Percentiles rank a stretch among this genome's conserved stretches.
phyloP scores from a whole-genome alignment of 92 coral and sea anemone species.

The Galaxea fascicularis region DNA sequence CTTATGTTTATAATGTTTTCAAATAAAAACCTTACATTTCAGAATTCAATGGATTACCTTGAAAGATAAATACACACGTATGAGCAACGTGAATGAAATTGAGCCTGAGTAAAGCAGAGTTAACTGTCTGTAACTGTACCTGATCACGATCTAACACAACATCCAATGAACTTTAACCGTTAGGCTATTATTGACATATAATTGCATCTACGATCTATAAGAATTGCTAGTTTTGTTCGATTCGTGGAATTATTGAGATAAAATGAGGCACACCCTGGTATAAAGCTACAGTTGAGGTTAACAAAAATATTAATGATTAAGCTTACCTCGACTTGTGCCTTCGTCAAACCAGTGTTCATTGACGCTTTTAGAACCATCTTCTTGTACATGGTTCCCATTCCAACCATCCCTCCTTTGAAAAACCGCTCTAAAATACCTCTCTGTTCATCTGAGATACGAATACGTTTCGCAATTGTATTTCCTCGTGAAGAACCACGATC shows the following conservation, averaged over 20 bases:
- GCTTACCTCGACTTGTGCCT: constrained; percentile 20
- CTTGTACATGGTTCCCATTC: constrained; percentile 20
- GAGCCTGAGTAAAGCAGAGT: too few species aligned
- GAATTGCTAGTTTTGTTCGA: background rate
- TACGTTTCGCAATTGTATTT: background rate
- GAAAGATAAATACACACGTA: too few species aligned
- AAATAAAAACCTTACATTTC: too few species aligned
- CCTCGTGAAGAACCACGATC: background rate
- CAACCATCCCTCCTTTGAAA: constrained; percentile 13
- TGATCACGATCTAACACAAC: too few species aligned
- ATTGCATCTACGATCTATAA: too few species aligned
- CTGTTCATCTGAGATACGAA: constrained; percentile 14
- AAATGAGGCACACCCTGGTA: constrained; percentile 6
- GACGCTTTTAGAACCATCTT: constrained; percentile 4
- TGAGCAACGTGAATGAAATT: too few species aligned
- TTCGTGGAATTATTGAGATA: constrained; percentile 3
- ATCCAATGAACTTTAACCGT: too few species aligned
- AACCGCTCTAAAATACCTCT: constrained; percentile 11
- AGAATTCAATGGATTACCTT: too few species aligned
- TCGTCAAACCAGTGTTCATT: constrained; percentile 11
- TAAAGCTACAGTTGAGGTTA: background rate
- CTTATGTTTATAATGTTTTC: too few species aligned
- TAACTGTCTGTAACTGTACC: too few species aligned
- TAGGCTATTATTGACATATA: too few species aligned
- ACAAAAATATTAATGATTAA: background rate